phyloP scores from a whole-genome alignment of 2,113 vertebrate genomes.

The Dendropsophus ebraccatus region DNA sequence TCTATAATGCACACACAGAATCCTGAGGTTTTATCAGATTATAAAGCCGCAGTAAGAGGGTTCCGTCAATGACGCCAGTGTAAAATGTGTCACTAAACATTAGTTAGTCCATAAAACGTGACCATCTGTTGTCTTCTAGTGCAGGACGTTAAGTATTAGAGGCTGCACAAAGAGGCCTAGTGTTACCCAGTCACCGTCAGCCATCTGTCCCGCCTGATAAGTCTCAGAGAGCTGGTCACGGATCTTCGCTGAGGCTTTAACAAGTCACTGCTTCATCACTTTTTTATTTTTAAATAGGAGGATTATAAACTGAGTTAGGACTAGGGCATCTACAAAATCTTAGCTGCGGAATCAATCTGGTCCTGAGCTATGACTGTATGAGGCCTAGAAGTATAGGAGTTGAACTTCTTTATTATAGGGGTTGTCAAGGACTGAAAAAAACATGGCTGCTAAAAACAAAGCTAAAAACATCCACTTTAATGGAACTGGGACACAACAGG shows the following conservation, averaged over 20 bases:
- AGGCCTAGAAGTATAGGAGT: not conserved
- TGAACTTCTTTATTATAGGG: no score
- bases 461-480: no score
- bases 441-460: no score
- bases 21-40: not conserved
- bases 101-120: not conserved
- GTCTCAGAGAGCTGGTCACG: not conserved
- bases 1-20: not conserved
- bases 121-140: constrained; percentile 42
- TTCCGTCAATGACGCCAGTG: not conserved
- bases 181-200: constrained; percentile 13
- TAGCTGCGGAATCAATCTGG: not conserved
- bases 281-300: not conserved
- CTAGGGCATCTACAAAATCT: not conserved
- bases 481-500: no score
- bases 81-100: constrained; percentile 26
- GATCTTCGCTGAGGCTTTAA: constrained; percentile 22
- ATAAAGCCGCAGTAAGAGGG: not conserved
- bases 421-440: no score
- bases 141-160: constrained; percentile 43
- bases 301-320: not conserved
- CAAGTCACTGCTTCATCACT: constrained; percentile 4
- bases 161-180: constrained; percentile 48
- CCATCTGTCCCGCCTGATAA: constrained; percentile 37
- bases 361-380: not conserved